These are phyloP conservation scores for Hedychridium roseum DNA, from an alignment of 2,888 invertebrate species.

Conservation along the genomic window DNA sequence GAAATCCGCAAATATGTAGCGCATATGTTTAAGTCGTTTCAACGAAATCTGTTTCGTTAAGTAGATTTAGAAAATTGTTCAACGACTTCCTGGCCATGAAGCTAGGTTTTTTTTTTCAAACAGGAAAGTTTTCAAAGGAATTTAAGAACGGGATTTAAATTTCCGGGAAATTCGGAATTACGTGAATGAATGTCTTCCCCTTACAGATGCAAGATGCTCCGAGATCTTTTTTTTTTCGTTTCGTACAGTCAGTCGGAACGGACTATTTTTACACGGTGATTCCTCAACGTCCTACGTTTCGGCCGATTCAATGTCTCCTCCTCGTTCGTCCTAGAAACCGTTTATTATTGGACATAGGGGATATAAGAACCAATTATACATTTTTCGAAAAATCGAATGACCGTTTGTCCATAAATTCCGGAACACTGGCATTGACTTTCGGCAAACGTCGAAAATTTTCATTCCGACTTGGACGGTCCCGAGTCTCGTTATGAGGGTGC, in stretches of 20 bases:
- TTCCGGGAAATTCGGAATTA: too few relatives aligned
- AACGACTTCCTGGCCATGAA: too few relatives aligned
- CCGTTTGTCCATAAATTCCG: too few relatives aligned
- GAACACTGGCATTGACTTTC: background rate
- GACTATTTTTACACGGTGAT: background rate
- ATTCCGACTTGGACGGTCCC: background rate
- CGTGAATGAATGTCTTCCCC: too few relatives aligned
- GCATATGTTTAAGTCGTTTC: too few relatives aligned
- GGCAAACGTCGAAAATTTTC: conserved; percentile 7
- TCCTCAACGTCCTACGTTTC: background rate
- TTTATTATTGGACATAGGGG: background rate
- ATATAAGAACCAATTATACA: background rate
- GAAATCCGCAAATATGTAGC: too few relatives aligned
- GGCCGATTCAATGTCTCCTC: background rate
- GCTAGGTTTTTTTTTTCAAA: too few relatives aligned
- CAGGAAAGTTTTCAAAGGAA: too few relatives aligned
- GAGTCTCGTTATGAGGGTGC: conserved; percentile 10
- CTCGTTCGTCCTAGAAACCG: background rate
- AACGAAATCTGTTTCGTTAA: too few relatives aligned
- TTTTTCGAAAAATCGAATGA: background rate
- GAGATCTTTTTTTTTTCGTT: background rate
- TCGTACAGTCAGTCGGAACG: background rate
- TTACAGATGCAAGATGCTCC: too few relatives aligned
- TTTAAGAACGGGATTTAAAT: too few relatives aligned
- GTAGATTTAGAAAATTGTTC: too few relatives aligned